These are phyloP conservation scores for Drosophila fulvimacula DNA, from an alignment of 2,888 invertebrate genomes.

Conservation along the genomic window DNA sequence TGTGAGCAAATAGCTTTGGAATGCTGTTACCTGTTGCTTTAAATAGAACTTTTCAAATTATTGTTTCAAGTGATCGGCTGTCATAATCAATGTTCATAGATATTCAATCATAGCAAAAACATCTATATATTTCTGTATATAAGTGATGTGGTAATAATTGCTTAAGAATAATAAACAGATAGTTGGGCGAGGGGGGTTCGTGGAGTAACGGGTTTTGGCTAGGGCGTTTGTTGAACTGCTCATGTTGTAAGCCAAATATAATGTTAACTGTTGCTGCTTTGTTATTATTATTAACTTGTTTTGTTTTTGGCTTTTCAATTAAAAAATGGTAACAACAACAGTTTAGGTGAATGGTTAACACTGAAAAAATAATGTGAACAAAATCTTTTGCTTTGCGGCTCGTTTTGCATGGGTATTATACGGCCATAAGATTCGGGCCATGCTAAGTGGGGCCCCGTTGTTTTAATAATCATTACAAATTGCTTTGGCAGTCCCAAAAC, in stretches of 20 bases:
- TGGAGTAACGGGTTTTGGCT: constrained; percentile 8
- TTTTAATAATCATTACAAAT: constrained; percentile 80
- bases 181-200: neutral
- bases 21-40: constrained; percentile 40
- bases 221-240: constrained; percentile 42
- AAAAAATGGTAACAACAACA: constrained; percentile 73
- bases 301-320: constrained; percentile 63
- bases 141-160: constrained; percentile 70
- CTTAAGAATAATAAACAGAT: constrained; percentile 59
- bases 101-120: constrained; percentile 62
- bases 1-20: constrained; percentile 53
- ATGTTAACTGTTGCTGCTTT: constrained; percentile 54
- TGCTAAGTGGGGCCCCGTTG: constrained; percentile 65
- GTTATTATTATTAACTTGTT: constrained; percentile 48
- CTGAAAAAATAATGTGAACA: constrained; percentile 50
- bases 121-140: constrained; percentile 11
- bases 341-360: constrained; percentile 68
- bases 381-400: constrained; percentile 36
- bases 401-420: constrained; percentile 59
- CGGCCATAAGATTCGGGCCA: constrained; percentile 42
- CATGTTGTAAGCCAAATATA: constrained; percentile 73
- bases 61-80: constrained; percentile 58
- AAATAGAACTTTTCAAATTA: constrained; percentile 61
- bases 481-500: constrained; percentile 54
- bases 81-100: constrained; percentile 71